Percentiles rank a stretch among this genome's conserved stretches.
Conservation (phyloP, 2,797 vertebrate species). For the Cirrhinus mrigala region DNA sequence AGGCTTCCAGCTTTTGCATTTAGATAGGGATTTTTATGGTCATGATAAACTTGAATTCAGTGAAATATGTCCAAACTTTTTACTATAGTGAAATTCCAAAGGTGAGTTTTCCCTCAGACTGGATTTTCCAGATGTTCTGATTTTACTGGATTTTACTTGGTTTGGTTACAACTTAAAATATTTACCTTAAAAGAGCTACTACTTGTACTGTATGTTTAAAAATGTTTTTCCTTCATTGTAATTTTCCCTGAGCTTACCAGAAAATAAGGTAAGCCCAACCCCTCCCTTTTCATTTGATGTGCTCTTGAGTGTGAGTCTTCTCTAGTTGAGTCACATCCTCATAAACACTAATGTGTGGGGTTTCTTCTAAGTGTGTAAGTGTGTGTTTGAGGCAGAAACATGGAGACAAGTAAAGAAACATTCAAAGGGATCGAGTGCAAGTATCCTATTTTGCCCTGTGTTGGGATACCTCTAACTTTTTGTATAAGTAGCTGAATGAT, state of each 20-base stretch:
- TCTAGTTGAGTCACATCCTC: slow-evolving; percentile 61
- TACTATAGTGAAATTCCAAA: neutral
- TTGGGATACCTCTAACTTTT: slow-evolving; percentile 44
- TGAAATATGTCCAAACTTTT: neutral
- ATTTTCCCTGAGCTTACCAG: neutral
- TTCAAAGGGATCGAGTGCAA: neutral
- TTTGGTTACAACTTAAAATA: neutral
- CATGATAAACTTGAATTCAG: neutral
- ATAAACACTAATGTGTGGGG: slow-evolving; percentile 30
- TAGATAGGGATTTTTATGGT: neutral
- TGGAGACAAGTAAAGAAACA: slow-evolving; percentile 1
- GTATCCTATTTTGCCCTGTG: slow-evolving; percentile 10
- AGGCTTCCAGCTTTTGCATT: neutral
- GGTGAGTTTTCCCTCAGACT: neutral
- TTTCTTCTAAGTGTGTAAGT: slow-evolving; percentile 3
- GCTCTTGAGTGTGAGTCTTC: slow-evolving; percentile 69
- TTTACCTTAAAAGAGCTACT: neutral
- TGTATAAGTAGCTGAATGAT: slow-evolving; percentile 46
- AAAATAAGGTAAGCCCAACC: neutral
- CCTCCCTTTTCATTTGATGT: slow-evolving; percentile 65
- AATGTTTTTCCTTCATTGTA: neutral
- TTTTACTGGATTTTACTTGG: neutral
- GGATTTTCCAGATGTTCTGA: neutral
- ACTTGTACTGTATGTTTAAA: neutral
- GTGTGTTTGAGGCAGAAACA: slow-evolving; percentile 4